Evolutionary conservation across 2,888 invertebrate genomes (phyloP).

Genomic region (Serrognathus titanus): DNA sequence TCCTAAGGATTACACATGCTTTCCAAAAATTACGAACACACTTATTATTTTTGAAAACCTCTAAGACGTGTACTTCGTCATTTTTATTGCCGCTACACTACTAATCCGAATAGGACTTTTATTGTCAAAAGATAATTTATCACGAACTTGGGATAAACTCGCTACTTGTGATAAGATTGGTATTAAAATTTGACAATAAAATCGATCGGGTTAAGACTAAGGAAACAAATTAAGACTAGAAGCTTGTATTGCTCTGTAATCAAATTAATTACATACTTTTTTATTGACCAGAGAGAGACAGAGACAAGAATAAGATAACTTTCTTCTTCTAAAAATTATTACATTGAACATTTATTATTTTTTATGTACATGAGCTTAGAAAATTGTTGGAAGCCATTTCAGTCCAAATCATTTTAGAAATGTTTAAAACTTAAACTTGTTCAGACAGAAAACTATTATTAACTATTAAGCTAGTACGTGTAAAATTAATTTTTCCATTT

Average conservation of each 20-base stretch:
- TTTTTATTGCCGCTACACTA: conserved; percentile 30
- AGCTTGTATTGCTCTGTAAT: conserved; percentile 24
- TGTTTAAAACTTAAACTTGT: too few species aligned
- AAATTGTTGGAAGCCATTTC: too few species aligned
- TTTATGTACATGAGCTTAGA: neutral
- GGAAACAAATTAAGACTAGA: conserved; percentile 11
- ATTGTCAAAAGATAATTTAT: neutral
- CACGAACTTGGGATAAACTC: neutral
- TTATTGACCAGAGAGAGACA: conserved; percentile 23
- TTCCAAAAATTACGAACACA: too few species aligned
- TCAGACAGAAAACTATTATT: too few species aligned
- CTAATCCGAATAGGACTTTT: conserved; percentile 10
- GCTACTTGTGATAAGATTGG: neutral
- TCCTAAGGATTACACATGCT: too few species aligned
- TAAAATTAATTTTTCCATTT: too few species aligned
- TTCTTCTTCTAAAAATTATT: conserved; percentile 1
- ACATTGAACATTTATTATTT: conserved; percentile 6
- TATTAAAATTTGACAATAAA: neutral
- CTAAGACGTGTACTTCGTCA: too few species aligned
- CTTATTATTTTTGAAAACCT: too few species aligned
- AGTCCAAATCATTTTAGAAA: too few species aligned
- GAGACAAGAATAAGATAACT: conserved; percentile 11
- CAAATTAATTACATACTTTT: conserved; percentile 23
- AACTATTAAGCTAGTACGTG: too few species aligned
- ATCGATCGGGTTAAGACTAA: neutral